Base-by-base conservation (phyloP, 2,797 vertebrate species). In the Strix occidentalis region DNA sequence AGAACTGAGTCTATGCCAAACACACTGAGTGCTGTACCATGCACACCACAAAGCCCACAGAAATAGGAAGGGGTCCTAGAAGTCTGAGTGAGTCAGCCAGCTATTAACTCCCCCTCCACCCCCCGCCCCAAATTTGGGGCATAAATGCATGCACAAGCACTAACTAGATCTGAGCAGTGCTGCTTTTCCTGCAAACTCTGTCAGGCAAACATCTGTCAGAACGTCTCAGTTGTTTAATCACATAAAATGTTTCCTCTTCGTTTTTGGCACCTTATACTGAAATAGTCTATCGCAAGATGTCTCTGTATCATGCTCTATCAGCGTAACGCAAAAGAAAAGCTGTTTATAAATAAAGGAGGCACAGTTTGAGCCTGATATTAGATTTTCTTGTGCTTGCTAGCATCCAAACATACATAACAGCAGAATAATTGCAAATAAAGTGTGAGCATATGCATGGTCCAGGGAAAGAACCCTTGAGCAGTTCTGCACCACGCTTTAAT, bases 201-300 rank as follows among this genome's bases (percentile, higher is more conserved):
- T 75, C 81, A 87, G 90, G 78, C 88, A 92, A 94, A 95, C 96
- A 90, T 92, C 93, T 95, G 84, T 66, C 95, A 87, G 86, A 93
- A 78, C 1, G 2, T 72, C 90, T 94, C 92, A 85, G 61, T 60
- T 93, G 82, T 78, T 96, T 90, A 87, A 95, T 93, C 81, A 95
- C 89, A 92, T 57, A 46, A 94, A 81, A 81, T 75, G 95, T 75
- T 93, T 69, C 78, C 75, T 77, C 51, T 71, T 77, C 56, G 6
- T 43, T 93, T 91, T 61, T 95, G 94, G 93, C 96, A 96, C 87
- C 90, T 89, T 80, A 61, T 63, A 92, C 76, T 65, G 75, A 65
- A 75, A 83, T 1, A 89, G 84, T 75, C 90, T 83, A 81, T 68
- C 6, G 25, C 94, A 96, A 95, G 93, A 95, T 87, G 95, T 87